Conservation (phyloP, 2,888 invertebrate genomes). For the Drosophila stalkeri region DNA sequence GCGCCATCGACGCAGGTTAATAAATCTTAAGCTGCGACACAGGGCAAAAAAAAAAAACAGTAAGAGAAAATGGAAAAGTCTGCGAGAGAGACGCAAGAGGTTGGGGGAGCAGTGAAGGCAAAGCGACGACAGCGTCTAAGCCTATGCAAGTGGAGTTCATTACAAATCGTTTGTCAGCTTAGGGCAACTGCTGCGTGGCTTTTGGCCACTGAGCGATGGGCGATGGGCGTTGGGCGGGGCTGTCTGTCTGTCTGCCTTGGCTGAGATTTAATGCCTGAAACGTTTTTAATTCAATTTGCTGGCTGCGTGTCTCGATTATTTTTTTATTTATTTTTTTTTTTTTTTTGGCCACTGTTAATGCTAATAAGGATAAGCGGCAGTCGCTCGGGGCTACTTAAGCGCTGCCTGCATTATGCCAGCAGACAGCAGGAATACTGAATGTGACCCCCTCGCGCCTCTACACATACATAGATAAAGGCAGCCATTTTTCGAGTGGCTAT, state of each 20-base stretch:
- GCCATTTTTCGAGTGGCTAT: constrained; percentile 28
- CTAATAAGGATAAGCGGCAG: constrained; percentile 77
- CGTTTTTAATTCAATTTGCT: constrained; percentile 78
- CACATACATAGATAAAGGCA: background rate
- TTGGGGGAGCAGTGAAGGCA: background rate
- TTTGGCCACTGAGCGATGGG: constrained; percentile 1
- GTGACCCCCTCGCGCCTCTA: background rate
- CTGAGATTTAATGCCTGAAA: constrained; percentile 75
- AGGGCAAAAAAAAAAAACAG: constrained; percentile 31
- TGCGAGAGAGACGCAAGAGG: background rate
- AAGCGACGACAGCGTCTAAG: constrained; percentile 60
- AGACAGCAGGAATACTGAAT: constrained; percentile 16
- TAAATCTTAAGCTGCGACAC: constrained; percentile 78
- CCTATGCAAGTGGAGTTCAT: constrained; percentile 73
- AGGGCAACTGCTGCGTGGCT: constrained; percentile 29
- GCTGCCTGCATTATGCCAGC: constrained; percentile 33
- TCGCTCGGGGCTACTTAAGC: constrained; percentile 46
- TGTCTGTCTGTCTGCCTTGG: constrained; percentile 15
- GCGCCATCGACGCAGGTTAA: constrained; percentile 68
- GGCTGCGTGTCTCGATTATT: constrained; percentile 69
- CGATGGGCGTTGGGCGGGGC: background rate
- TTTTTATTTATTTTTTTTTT: constrained; percentile 14
- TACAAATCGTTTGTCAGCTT: constrained; percentile 81
- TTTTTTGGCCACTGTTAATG: constrained; percentile 73
- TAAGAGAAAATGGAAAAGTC: constrained; percentile 44